Evolutionary conservation across 2,888 invertebrate species (phyloP).

Genomic region (Blastobasis lacticolella): DNA sequence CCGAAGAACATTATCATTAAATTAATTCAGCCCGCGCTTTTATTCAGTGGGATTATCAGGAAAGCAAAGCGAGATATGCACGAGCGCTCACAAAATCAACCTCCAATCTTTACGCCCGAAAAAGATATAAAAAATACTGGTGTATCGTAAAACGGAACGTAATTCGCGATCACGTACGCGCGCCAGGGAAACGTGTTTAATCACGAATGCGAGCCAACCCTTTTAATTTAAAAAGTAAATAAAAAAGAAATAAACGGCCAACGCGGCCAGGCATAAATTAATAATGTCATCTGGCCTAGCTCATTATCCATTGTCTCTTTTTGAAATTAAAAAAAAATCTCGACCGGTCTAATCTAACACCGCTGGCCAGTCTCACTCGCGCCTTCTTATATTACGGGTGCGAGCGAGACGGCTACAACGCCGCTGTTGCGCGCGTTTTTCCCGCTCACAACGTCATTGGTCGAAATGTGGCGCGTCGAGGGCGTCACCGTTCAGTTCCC

Average conservation of each 20-base stretch:
- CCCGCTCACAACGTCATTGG: conserved; percentile 48
- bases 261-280: conserved; percentile 53
- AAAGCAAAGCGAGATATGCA: conserved; percentile 2
- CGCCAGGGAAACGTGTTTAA: conserved; percentile 24
- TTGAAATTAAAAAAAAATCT: conserved; percentile 17
- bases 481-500: conserved; percentile 62
- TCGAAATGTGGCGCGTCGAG: conserved; percentile 42
- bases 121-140: conserved; percentile 4
- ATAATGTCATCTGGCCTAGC: conserved; percentile 54
- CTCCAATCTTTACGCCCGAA: not conserved
- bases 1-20: not conserved
- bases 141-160: conserved; percentile 6
- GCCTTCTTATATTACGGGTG: conserved; percentile 13
- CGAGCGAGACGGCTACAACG: conserved; percentile 38
- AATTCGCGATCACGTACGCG: conserved; percentile 20
- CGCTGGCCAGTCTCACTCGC: not conserved
- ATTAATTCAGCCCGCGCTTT: conserved; percentile 10
- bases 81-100: not conserved
- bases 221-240: conserved; percentile 21
- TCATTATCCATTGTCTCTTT: conserved; percentile 24
- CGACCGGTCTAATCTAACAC: conserved; percentile 20
- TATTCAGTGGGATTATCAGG: conserved; percentile 11
- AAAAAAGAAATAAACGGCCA: conserved; percentile 27
- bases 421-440: conserved; percentile 16
- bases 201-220: conserved; percentile 13